phyloP scores from a whole-genome alignment of 2,797 vertebrate genomes.

The Gymnothorax javanicus region DNA sequence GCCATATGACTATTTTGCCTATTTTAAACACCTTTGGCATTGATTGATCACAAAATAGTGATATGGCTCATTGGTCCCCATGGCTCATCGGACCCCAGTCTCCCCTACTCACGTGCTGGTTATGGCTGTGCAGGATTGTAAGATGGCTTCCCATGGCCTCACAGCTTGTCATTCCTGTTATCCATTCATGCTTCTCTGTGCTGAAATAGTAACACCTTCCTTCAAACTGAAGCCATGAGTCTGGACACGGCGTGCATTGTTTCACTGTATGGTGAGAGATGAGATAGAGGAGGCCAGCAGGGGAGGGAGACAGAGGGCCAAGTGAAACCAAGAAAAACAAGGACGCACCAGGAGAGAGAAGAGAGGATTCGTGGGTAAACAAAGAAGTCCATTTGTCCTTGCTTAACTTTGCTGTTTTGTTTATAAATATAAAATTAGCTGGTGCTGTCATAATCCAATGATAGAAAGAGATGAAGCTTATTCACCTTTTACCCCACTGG shows the following conservation, averaged over 20 bases:
- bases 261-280: constrained; percentile 38
- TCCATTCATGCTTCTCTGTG: constrained; percentile 57
- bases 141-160: constrained; percentile 50
- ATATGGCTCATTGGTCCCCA: not conserved
- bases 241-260: constrained; percentile 57
- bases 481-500: constrained; percentile 44
- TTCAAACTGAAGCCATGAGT: constrained; percentile 47
- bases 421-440: not conserved
- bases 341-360: not conserved
- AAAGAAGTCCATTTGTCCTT: not conserved
- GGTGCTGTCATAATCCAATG: not conserved
- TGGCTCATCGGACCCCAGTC: not conserved
- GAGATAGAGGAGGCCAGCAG: not conserved
- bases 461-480: not conserved
- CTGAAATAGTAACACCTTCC: constrained; percentile 61
- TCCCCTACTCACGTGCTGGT: constrained; percentile 51
- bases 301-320: not conserved
- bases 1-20: too few relatives aligned
- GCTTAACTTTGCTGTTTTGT: not conserved
- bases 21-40: too few relatives aligned
- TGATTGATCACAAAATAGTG: not conserved
- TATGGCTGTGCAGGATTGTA: constrained; percentile 52
- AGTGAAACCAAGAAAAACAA: constrained; percentile 29
- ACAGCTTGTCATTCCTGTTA: constrained; percentile 51
- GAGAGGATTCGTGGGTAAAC: not conserved